Evolutionary conservation across 2,797 vertebrate species (phyloP), one percentile per base, ranked within the genome.

Genomic region (Lepilemur ruficaudatus): DNA sequence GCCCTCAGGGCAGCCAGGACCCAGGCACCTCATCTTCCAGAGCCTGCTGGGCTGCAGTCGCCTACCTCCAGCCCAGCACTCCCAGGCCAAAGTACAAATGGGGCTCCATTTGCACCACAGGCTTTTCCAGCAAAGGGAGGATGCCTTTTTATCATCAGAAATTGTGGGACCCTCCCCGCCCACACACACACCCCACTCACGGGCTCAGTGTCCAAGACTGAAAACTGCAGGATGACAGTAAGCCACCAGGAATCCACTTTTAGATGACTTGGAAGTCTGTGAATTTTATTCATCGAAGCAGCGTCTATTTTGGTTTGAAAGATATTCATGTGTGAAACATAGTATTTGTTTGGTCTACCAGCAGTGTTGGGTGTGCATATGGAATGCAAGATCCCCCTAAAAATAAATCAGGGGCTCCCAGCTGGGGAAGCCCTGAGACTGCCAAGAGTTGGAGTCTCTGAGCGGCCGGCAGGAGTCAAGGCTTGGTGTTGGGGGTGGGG

Each of bases 301-400:
- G 78, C n/a, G 11, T 88, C 78, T 97, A 38, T 93, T 96, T 96
- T 81, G 78, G 63, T 63, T 73, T 91, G 81, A 76, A 95, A 94
- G 38, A 73, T 75, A 78, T 57, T 59, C 57, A 90, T n/a, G 63
- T 97, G 95, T 89, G 93, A 97, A 97, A 70, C 30, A 0, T 28
- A 88, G 57, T 85, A 69, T 93, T 75, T 94, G 86, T 95, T 95
- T 88, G 89, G 85, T 83, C 93, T 96, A 8, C 65, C 86, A 65
- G 69, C 79, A 41, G 69, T 14, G 25, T 41, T 43, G n/a, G 8
- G 23, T 88, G 8, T 76, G 22, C 93, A 91, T 86, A 93, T 70
- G 89, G 85, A 32, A 81, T 87, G 65, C 28, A 32, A 75, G 84
- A 84, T 32, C 78, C 91, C 93, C 75, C 75, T 38, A 38, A 50